Evolutionary conservation across 1,140 invertebrate species (phyloP), one percentile per base, ranked within the genome.

Genomic region (Monomorium pharaonis): DNA sequence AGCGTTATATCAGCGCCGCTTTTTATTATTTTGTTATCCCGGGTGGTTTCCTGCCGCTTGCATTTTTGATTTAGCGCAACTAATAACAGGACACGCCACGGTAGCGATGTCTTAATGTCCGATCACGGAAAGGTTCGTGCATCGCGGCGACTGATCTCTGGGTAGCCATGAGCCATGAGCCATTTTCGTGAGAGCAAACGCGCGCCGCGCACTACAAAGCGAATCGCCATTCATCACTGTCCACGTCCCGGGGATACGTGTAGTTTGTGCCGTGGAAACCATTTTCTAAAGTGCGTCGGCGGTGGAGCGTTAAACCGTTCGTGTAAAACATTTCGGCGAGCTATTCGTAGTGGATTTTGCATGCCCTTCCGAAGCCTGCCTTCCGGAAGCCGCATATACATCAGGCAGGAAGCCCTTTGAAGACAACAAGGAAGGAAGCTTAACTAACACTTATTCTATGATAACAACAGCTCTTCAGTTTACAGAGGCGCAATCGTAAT

Each of bases 201-300:
- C 74, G 47, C 42, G 44, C 44, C 69, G 69, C 47, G 75, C 74
- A 81, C 54, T 81, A 78, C 76, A 85, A 85, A 85, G 56, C 76
- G 77, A 80, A 70, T 85, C 77, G 77, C 84, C 76, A 85, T 85
- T 85, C 77, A 85, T 85, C 84, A 85, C 84, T 85, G 84, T 85
- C 84, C 60, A 56, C 27, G 76, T 81, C 47, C 51, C 76, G 74
- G 60, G 49, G 60, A 80, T 80, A 85, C 76, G 75, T 80, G 54
- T 81, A 85, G 84, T 85, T 85, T 85, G 63, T 62, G 80, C 76
- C 42, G 51, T 70, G 84, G 62, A 85, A 85, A 85, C 76, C 63
- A 85, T 85, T 85, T 85, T 85, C 84, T 81, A 81, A 80, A 81
- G 84, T 81, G 76, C 84, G 84, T 85, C 63, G 76, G 76, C 76